A percentile compares a stretch with the other conserved stretches of the same genome.
Conservation (phyloP, 1,140 invertebrate genomes). For the Belonocnema kinseyi region DNA sequence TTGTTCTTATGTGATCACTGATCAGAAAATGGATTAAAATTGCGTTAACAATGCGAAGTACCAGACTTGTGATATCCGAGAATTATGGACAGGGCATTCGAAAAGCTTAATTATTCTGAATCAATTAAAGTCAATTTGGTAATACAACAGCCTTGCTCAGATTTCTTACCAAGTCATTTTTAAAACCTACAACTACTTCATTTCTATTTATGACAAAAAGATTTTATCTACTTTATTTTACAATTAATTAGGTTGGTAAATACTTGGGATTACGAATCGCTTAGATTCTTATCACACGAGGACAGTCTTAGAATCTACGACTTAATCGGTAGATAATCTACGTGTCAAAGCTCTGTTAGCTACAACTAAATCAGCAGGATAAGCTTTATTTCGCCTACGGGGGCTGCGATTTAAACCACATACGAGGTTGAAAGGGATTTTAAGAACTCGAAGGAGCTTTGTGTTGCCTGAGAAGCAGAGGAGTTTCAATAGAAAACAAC, state of each 20-base stretch:
- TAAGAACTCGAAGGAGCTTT: conserved; percentile 12
- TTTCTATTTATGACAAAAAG: no score
- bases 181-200: no score
- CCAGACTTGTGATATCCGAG: not conserved
- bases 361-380: not conserved
- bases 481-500: conserved; percentile 14
- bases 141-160: no score
- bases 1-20: not conserved
- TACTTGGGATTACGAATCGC: no score
- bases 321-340: not conserved
- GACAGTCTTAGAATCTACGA: no score
- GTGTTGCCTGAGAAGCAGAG: conserved; percentile 11
- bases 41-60: not conserved
- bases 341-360: conserved; percentile 6
- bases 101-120: conserved; percentile 54
- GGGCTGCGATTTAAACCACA: conserved; percentile 11
- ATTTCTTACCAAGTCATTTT: no score
- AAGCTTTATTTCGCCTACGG: not conserved
- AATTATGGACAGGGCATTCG: conserved; percentile 12
- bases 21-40: not conserved
- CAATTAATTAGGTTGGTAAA: no score
- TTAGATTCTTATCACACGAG: no score
- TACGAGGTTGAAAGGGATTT: not conserved
- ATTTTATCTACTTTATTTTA: no score
- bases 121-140: conserved; percentile 53